Percentiles rank a stretch among this genome's conserved stretches.
phyloP scores from a whole-genome alignment of 1,140 invertebrate species.

The Heliconius nattereri region DNA sequence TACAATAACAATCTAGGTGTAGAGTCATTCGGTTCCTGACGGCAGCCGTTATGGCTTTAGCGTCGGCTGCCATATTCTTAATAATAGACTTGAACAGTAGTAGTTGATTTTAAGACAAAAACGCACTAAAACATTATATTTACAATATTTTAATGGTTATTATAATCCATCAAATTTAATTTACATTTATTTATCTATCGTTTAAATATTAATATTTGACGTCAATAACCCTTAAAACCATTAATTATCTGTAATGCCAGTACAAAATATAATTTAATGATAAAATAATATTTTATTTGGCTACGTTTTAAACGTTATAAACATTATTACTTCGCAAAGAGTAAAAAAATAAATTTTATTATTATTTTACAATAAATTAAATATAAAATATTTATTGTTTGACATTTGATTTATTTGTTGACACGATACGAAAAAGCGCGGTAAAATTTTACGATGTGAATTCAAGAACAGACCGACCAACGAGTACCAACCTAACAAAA shows the following conservation, averaged over 20 bases:
- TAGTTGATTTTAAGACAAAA: constrained; percentile 9
- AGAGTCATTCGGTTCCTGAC: not conserved
- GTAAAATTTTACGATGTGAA: constrained; percentile 41
- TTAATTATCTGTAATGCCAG: too few species aligned
- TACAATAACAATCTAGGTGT: not conserved
- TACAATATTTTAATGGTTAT: constrained; percentile 6
- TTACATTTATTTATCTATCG: not conserved
- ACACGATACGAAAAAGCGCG: constrained; percentile 31
- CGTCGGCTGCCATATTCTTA: constrained; percentile 11
- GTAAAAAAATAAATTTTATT: not conserved
- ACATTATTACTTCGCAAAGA: not conserved
- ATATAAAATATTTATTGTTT: constrained; percentile 3
- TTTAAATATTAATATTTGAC: not conserved
- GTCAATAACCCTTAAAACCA: too few species aligned
- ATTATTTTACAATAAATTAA: not conserved
- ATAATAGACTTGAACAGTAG: not conserved
- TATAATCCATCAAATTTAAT: not conserved
- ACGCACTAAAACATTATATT: not conserved
- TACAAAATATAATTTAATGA: not conserved
- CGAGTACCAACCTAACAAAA: constrained; percentile 33
- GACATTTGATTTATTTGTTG: constrained; percentile 38
- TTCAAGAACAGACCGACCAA: constrained; percentile 25
- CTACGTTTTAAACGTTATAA: not conserved
- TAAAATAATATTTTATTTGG: not conserved
- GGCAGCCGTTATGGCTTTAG: not conserved